Base-by-base conservation (phyloP, 2,113 vertebrate genomes). In the Salminus brasiliensis region DNA sequence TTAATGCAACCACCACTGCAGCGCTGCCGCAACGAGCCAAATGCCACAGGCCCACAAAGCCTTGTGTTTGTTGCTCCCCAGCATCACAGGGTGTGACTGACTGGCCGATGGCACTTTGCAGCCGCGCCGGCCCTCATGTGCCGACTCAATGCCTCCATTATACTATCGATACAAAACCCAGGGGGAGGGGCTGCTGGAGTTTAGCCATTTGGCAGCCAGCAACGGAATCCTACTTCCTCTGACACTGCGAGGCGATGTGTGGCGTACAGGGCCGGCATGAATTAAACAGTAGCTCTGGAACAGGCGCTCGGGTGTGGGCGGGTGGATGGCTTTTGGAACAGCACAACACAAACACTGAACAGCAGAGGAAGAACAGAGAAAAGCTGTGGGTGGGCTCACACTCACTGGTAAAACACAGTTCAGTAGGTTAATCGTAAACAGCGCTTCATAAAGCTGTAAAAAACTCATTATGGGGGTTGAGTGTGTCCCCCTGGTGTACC, bases 81-180 rank as follows among this genome's bases (percentile, higher is more conserved):
- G 39, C 18, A 34, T n/a, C 21, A 21, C 18, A 36, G n/a, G 25
- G 45, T 36, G 36, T 2, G 25, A 47, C 62, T 53, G 74, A 62
- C 0, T 15, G 16, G 47, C 70, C 70, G 60, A 79, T 53, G 66
- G 25, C 36, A 36, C 66, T 71, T 65, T 49, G 49, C 47, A 13
- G n/a, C 1, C 39, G 65, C 45, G 52, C 62, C 60, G 53, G 73
- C 23, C 23, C 27, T 78, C 49, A 74, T 47, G 43, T 83, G 69
- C 65, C 32, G 62, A 79, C 49, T 71, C 57, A 78, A 67, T 72
- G 83, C 67, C 67, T 59, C 84, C 67, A 78, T 81, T 81, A 79
- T 81, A 74, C 69, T 81, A 70, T 82, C 65, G 80, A 83, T 77
- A 83, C 36, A 66, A 59, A 65, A 52, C 53, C 80, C 69, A 81